Conservation (phyloP, 2,888 invertebrate species). For the Drosophila monieri region DNA sequence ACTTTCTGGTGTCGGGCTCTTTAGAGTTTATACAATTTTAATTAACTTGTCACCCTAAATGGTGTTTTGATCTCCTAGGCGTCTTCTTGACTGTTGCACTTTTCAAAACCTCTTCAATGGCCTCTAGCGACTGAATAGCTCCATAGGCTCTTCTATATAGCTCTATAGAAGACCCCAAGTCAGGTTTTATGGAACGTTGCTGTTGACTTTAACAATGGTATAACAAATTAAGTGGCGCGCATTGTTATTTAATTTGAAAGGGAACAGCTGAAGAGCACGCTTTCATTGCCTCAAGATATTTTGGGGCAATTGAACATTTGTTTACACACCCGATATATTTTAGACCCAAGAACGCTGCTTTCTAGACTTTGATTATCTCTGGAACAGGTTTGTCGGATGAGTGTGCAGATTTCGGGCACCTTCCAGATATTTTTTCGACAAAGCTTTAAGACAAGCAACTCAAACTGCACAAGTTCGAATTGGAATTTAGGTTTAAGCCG, state of each 20-base stretch:
- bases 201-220: background rate
- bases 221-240: background rate
- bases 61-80: conserved; percentile 21
- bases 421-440: conserved; percentile 1
- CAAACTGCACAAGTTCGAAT: background rate
- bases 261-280: conserved; percentile 10
- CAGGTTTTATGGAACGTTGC: background rate
- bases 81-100: conserved; percentile 39
- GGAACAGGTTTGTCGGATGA: conserved; percentile 25
- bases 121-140: conserved; percentile 1
- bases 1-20: conserved; percentile 60
- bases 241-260: conserved; percentile 4
- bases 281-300: conserved; percentile 40
- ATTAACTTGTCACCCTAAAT: conserved; percentile 57
- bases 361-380: conserved; percentile 3
- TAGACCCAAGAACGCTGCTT: background rate
- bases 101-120: conserved; percentile 28
- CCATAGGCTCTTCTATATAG: background rate
- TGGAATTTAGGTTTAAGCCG: background rate
- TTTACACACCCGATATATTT: conserved; percentile 7
- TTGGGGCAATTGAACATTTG: conserved; percentile 13
- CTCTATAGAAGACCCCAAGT: background rate
- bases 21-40: conserved; percentile 41
- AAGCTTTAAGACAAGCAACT: background rate
- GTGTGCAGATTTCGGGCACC: conserved; percentile 7